These are phyloP conservation scores for Harlomillsia oculata DNA, from an alignment of 1,140 invertebrate genomes.

Conservation along the genomic window DNA sequence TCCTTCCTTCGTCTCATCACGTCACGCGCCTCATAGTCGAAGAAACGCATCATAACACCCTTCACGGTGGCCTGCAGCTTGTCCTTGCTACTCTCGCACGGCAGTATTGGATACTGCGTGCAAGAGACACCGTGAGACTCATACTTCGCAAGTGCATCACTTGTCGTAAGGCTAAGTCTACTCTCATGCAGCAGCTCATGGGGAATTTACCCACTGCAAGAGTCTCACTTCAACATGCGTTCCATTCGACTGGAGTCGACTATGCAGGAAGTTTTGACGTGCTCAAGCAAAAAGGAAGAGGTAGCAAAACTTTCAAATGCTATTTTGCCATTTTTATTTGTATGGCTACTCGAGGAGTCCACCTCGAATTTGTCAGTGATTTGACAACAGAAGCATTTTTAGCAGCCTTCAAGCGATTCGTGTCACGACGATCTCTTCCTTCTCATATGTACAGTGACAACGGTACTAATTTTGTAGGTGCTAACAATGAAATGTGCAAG, in stretches of 20 bases:
- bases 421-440: constrained; percentile 36
- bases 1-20: constrained; percentile 36
- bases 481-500: constrained; percentile 14
- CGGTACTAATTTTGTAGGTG: constrained; percentile 42
- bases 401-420: constrained; percentile 40
- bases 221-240: constrained; percentile 35
- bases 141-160: constrained; percentile 27
- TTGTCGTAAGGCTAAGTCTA: constrained; percentile 28
- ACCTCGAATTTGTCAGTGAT: constrained; percentile 41
- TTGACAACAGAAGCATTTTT: constrained; percentile 41
- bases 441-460: constrained; percentile 39
- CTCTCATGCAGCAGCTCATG: constrained; percentile 36
- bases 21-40: constrained; percentile 38
- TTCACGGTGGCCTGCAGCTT: constrained; percentile 39
- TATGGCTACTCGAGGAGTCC: constrained; percentile 41
- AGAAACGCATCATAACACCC: constrained; percentile 36
- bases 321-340: constrained; percentile 44
- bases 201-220: constrained; percentile 36
- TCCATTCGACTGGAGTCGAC: constrained; percentile 40
- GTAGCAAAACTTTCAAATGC: constrained; percentile 38
- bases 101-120: constrained; percentile 34
- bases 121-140: constrained; percentile 5
- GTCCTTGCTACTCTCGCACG: constrained; percentile 24
- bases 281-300: constrained; percentile 27
- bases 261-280: constrained; percentile 41